Percentiles rank a stretch among this genome's conserved stretches.
These are phyloP conservation scores for Eidolon dupreanum DNA, from an alignment of 2,797 vertebrate species.

Conservation along the genomic window DNA sequence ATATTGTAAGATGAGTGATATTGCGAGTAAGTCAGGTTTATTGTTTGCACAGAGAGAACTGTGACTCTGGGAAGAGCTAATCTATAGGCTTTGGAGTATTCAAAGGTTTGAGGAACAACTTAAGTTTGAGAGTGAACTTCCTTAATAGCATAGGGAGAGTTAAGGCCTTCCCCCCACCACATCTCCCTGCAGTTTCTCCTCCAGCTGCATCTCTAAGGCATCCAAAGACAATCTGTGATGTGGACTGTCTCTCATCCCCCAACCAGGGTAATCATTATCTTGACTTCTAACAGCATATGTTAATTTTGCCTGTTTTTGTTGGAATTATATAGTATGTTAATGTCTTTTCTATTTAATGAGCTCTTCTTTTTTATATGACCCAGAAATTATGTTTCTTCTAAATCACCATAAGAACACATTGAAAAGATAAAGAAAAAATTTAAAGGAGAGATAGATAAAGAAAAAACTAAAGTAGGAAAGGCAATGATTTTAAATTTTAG, in stretches of 20 bases:
- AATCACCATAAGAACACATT: neutral
- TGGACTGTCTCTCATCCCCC: neutral
- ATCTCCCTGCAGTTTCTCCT: neutral
- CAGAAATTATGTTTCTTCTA: neutral
- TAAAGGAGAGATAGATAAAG: neutral
- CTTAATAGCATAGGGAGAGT: neutral
- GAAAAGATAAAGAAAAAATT: neutral
- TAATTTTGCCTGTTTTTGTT: neutral
- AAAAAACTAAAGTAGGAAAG: neutral
- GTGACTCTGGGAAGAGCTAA: neutral
- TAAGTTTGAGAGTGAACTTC: neutral
- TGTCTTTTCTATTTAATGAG: neutral
- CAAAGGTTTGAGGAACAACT: neutral
- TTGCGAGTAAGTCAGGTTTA: neutral
- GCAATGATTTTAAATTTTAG: neutral
- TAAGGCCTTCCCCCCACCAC: neutral
- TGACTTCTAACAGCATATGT: neutral
- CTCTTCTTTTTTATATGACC: neutral
- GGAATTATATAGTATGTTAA: neutral
- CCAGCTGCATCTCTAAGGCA: neutral
- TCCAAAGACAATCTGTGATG: neutral
- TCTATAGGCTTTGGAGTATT: neutral
- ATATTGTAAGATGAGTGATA: neutral
- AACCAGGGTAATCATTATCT: neutral
- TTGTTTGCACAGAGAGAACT: neutral